Evolutionary conservation across 1,140 invertebrate genomes (phyloP), one percentile per base, ranked within the genome.

Genomic region (Caenorhabditis briggsae): DNA sequence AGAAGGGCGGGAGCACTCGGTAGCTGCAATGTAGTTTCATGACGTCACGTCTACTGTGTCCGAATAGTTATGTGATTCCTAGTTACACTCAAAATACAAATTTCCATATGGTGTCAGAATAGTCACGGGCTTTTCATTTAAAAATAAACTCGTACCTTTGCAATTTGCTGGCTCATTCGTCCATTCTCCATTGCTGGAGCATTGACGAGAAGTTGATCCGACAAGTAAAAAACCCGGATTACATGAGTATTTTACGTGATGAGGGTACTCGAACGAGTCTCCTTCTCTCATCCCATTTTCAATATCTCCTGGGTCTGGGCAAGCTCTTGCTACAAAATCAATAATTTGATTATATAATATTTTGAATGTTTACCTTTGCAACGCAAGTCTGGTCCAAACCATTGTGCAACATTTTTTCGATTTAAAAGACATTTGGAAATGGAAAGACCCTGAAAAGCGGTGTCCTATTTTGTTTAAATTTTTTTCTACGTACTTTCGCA

Each of bases 371-470:
- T 93, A 95, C 97, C 96, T 94, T 97, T 95, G 90, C 97, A 99
- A 55, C 95, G 95, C 83, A 99, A 96, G 90, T 98, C 96, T 0
- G 97, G 97, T 18, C 97, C 97, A 90, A 96, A 97, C 96, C 96
- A 96, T 86, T 95, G 95, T 5, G 96, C 96, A 1, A 94, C 94
- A 0, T 95, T 95, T 90, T 97, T 89, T 23, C 86, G 96, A 89
- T 96, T 96, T 86, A 96, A 95, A 59, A 97, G 93, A 93, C 97
- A 99, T 93, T 97, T 97, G 58, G 97, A 96, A 74, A 95, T 94
- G 8, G 95, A 95, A 95, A 88, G 48, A 20, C 86, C 89, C 78
- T 86, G 55, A 50, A 83, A 23, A 20, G 12, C n/a, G 14, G 6
- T 0, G 5, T 25, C 7, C 11, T n/a, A 48, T 46, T 5, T 0